A percentile compares a stretch with the other conserved stretches of the same genome.
phyloP scores from a whole-genome alignment of 2,113 vertebrate species.

The Ptilonorhynchus violaceus region DNA sequence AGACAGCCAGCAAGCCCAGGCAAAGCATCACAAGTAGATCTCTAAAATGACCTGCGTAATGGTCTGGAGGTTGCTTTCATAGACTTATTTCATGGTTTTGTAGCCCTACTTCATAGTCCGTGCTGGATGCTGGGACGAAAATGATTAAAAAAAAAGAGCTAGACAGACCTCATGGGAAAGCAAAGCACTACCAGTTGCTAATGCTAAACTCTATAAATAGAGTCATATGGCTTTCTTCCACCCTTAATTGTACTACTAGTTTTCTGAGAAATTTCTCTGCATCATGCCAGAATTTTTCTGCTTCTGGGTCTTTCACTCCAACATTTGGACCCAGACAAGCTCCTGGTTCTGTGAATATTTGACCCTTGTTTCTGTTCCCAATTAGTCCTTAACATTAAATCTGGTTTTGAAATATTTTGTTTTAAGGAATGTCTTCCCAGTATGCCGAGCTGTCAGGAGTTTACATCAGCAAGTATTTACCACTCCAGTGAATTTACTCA shows the following conservation, averaged over 20 bases:
- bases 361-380: background rate
- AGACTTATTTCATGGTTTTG: background rate
- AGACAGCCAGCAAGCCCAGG: background rate
- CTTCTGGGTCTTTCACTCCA: background rate
- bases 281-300: background rate
- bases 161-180: background rate
- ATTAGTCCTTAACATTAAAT: background rate
- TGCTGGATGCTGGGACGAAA: background rate
- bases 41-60: background rate
- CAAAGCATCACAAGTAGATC: background rate
- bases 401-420: constrained; percentile 19
- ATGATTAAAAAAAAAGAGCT: background rate
- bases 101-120: background rate
- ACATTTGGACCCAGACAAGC: background rate
- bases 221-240: background rate
- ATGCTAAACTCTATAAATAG: background rate
- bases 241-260: background rate
- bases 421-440: constrained; percentile 93
- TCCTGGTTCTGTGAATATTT: background rate
- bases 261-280: background rate
- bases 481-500: constrained; percentile 92
- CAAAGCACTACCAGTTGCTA: background rate
- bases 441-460: constrained; percentile 97
- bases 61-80: background rate
- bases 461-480: constrained; percentile 93